These are phyloP conservation scores for Pandion haliaetus DNA, from an alignment of 2,113 vertebrate species.

Conservation along the genomic window DNA sequence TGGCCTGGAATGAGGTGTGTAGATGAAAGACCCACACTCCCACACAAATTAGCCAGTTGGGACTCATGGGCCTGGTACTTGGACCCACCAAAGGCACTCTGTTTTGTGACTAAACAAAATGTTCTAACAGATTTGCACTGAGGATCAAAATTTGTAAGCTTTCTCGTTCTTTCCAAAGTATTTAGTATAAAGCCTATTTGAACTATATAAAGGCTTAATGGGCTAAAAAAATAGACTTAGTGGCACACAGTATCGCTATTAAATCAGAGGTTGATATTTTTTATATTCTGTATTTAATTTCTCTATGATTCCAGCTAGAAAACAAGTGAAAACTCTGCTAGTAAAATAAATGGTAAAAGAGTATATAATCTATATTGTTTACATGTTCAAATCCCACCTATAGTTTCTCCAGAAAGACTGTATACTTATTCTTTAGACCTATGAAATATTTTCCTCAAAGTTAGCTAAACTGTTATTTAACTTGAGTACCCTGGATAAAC, in stretches of 20 bases:
- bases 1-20: background rate
- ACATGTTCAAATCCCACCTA: background rate
- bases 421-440: background rate
- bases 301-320: background rate
- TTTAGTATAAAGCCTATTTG: constrained; percentile 29
- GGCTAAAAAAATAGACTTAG: background rate
- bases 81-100: constrained; percentile 15
- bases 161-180: constrained; percentile 17
- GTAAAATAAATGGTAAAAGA: background rate
- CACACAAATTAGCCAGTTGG: background rate
- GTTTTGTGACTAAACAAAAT: constrained; percentile 45
- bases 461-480: background rate
- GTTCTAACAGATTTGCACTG: constrained; percentile 10
- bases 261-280: background rate
- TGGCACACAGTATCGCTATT: background rate
- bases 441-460: background rate
- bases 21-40: background rate
- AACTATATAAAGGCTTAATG: constrained; percentile 29
- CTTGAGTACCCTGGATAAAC: background rate
- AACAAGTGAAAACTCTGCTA: background rate
- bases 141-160: constrained; percentile 49
- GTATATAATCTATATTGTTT: background rate
- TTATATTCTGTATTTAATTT: background rate
- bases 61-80: background rate
- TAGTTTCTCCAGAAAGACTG: background rate